Evolutionary conservation across 2,888 invertebrate species (phyloP), one percentile per base, ranked within the genome.

Genomic region (Meloe dianella): DNA sequence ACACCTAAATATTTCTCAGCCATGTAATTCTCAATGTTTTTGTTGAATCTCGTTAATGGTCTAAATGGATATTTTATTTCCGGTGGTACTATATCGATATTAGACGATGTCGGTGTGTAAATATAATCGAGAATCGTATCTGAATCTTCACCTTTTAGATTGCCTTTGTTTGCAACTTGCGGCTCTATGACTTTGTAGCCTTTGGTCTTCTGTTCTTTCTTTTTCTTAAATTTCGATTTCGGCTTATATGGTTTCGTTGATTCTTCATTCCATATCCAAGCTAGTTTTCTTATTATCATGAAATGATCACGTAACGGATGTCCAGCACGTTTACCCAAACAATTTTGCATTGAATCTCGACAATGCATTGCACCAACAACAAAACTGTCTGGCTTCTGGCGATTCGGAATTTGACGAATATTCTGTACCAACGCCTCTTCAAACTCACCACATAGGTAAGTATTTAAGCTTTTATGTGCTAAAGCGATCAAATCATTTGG

Each of bases 1-100:
- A 74, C 73, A 29, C 84, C 84, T 54, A 86, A 76, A 71, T 86
- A 86, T 63, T 82, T 81, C 62, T 80, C 81, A 0, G 84, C 84
- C 78, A 85, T 80, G 29, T 83, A 81, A 65, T 83, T 82, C 62
- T 82, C 78, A 22, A 84, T 81, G 56, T 84, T 84, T 0, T 77
- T 79, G 0, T 84, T 84, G 66, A 79, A 79, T n/a, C 75, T 73
- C 68, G 84, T 84, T n/a, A 83, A 67, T 1, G 84, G 84, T 47
- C 74, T 74, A 66, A 78, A 80, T 1, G 79, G 79, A 69, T 80
- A 81, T 60, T 75, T 68, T 7, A 68, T 65, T 20, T 73, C 77
- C 4, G 76, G 77, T 12, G 82, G 82, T 41, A 80, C 73, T 57
- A 71, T 65, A 59, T 79, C 76, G 5, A 77, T 73, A 61, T 79